These are phyloP conservation scores for Neodiprion lecontei DNA, from an alignment of 1,140 invertebrate genomes.

Conservation along the genomic window DNA sequence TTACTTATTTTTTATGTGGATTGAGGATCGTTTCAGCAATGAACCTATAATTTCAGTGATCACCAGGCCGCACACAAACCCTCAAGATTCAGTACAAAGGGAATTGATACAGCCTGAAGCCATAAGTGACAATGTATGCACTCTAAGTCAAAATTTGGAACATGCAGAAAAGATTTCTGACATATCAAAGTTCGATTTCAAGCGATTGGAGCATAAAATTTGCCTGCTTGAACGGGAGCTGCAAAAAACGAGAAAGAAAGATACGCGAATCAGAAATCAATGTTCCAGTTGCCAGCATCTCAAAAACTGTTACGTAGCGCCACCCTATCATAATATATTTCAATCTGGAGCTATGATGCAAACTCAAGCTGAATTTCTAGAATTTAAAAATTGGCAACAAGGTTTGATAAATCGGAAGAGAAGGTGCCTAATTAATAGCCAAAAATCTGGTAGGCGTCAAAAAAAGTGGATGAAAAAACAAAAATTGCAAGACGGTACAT, in stretches of 20 bases:
- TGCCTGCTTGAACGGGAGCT: conserved; percentile 35
- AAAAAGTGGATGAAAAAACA: not conserved
- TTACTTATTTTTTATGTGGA: not conserved
- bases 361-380: not conserved
- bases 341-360: not conserved
- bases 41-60: not conserved
- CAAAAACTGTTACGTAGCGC: not conserved
- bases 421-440: not conserved
- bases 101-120: not conserved
- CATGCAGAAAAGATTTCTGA: not conserved
- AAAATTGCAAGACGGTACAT: not conserved
- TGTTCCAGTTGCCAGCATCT: not conserved
- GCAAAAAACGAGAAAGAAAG: conserved; percentile 25
- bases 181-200: conserved; percentile 20
- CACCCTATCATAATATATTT: not conserved
- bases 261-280: not conserved
- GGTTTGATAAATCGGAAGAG: not conserved
- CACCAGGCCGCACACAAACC: not conserved
- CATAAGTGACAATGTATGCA: not conserved
- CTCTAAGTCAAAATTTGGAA: not conserved
- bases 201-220: conserved; percentile 33
- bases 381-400: not conserved
- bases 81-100: not conserved
- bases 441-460: not conserved
- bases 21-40: not conserved